Conservation (phyloP, 2,797 vertebrate species). For the Lithobates sylvaticus region DNA sequence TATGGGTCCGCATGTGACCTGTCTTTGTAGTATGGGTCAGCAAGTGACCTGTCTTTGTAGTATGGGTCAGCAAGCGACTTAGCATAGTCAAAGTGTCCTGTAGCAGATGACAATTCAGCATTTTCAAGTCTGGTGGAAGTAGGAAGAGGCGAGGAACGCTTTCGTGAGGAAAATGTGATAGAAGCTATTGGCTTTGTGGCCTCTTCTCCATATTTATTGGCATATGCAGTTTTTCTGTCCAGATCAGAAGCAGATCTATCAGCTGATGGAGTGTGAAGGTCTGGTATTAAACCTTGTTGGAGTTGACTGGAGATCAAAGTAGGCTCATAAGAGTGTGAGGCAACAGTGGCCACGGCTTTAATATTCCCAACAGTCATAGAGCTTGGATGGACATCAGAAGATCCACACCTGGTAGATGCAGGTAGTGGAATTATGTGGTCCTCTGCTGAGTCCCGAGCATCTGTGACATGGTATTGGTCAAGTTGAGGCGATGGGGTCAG, state of each 20-base stretch:
- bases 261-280: background rate
- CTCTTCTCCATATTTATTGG: slow-evolving; percentile 47
- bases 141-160: slow-evolving; percentile 67
- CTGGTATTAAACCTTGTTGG: background rate
- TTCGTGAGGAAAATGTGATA: slow-evolving; percentile 77
- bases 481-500: slow-evolving; percentile 16
- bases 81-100: background rate
- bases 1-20: background rate
- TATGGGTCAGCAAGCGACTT: background rate
- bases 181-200: slow-evolving; percentile 71
- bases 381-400: background rate
- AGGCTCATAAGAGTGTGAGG: background rate
- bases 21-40: background rate
- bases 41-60: background rate
- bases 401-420: background rate
- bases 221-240: background rate
- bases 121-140: slow-evolving; percentile 39
- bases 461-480: background rate
- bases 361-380: background rate
- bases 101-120: background rate
- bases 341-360: background rate
- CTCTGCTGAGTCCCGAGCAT: background rate
- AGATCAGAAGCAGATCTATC: background rate
- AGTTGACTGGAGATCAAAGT: background rate
- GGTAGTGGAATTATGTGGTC: background rate